Percentiles rank a stretch among this genome's conserved stretches.
Evolutionary conservation across 1,140 invertebrate species (phyloP).

Genomic region (Ceratoteleas bidentatus): DNA sequence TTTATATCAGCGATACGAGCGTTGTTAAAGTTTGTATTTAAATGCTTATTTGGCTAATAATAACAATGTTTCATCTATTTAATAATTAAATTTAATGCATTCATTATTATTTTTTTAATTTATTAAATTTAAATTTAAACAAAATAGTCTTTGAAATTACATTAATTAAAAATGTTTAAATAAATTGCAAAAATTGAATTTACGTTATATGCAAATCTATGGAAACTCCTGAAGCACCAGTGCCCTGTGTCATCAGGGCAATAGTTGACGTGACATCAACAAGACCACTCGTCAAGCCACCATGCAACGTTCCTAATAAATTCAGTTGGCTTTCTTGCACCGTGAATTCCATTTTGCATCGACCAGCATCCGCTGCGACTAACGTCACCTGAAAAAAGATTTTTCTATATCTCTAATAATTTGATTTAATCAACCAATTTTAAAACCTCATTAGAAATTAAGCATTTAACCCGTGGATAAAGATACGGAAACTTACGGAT

Average conservation of each 20-base stretch:
- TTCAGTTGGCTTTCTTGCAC: slow-evolving; percentile 91
- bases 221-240: slow-evolving; percentile 85
- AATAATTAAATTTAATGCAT: too few relatives aligned
- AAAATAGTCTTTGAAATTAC: background rate
- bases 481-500: too few relatives aligned
- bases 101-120: background rate
- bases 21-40: too few relatives aligned
- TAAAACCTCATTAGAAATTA: too few relatives aligned
- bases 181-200: slow-evolving; percentile 1
- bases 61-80: too few relatives aligned
- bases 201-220: slow-evolving; percentile 88
- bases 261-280: slow-evolving; percentile 92
- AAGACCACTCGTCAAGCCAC: slow-evolving; percentile 90
- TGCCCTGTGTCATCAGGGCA: slow-evolving; percentile 87
- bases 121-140: background rate
- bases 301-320: slow-evolving; percentile 88
- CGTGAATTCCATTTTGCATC: slow-evolving; percentile 88
- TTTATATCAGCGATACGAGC: too few relatives aligned
- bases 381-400: slow-evolving; percentile 86
- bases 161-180: slow-evolving; percentile 3
- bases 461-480: too few relatives aligned
- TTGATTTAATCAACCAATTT: too few relatives aligned
- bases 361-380: slow-evolving; percentile 85
- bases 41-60: too few relatives aligned
- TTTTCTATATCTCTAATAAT: too few relatives aligned